phyloP scores from a whole-genome alignment of 2,797 vertebrate species.

The Huso huso region DNA sequence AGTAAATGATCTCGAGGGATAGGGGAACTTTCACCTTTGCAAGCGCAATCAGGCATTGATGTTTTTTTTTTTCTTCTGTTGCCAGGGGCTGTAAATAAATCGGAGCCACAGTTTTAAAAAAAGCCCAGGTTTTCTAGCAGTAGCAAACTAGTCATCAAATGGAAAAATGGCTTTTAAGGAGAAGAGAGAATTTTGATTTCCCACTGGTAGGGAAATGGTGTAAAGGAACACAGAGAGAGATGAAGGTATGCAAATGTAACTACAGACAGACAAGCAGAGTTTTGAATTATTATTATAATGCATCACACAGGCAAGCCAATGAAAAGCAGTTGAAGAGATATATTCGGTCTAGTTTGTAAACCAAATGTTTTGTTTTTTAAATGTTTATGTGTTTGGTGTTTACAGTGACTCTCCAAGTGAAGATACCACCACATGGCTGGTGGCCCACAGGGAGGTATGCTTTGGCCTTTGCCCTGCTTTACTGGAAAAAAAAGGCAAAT shows the following conservation, averaged over 20 bases:
- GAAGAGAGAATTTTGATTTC: constrained; percentile 25
- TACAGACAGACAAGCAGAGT: neutral
- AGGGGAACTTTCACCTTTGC: constrained; percentile 5
- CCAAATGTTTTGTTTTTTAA: too few species aligned
- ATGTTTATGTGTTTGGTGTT: too few species aligned
- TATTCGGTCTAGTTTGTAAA: too few species aligned
- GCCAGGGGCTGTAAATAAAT: constrained; percentile 4
- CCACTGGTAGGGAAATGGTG: constrained; percentile 21
- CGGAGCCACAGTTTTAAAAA: neutral
- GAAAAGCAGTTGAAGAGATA: too few species aligned
- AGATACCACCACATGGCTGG: too few species aligned
- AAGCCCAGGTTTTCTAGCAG: neutral
- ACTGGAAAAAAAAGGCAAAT: too few species aligned
- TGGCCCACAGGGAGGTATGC: too few species aligned
- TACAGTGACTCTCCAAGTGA: too few species aligned
- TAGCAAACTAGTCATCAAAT: constrained; percentile 4
- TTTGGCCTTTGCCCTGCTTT: too few species aligned
- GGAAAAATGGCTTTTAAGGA: constrained; percentile 22
- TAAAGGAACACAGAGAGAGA: constrained; percentile 22
- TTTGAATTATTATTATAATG: neutral
- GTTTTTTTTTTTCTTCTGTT: neutral
- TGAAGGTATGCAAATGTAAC: constrained; percentile 15
- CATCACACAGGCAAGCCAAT: neutral
- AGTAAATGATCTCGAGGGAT: constrained; percentile 8
- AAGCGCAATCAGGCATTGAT: constrained; percentile 5